Evolutionary conservation across 2,797 vertebrate species (phyloP).

Genomic region (Acrossocheilus wenchowensis): DNA sequence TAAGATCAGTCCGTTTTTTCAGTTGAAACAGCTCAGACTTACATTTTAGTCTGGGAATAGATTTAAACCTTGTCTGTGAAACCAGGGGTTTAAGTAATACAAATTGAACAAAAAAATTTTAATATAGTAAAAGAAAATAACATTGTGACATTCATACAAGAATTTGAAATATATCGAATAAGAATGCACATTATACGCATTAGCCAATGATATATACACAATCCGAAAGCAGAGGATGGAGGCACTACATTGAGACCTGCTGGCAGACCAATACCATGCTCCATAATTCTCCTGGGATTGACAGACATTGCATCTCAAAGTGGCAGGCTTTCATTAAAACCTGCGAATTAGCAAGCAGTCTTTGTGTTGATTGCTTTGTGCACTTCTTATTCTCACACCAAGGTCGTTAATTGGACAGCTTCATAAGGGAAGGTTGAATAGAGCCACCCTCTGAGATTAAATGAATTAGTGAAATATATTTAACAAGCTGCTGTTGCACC

Average conservation of each 20-base stretch:
- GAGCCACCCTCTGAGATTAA: constrained; percentile 19
- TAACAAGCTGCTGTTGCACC: constrained; percentile 13
- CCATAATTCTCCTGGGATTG: constrained; percentile 47
- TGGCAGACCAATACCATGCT: constrained; percentile 13
- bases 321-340: constrained; percentile 57
- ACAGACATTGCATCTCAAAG: constrained; percentile 38
- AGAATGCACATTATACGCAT: neutral
- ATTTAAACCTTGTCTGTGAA: no score
- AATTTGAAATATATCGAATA: neutral
- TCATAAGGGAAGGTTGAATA: constrained; percentile 26
- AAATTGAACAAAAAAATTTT: neutral
- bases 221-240: neutral
- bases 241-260: neutral
- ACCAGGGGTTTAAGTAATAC: neutral
- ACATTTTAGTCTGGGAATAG: no score
- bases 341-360: constrained; percentile 35
- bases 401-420: constrained; percentile 26
- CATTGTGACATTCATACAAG: neutral
- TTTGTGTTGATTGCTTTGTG: constrained; percentile 55
- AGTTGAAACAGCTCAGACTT: no score
- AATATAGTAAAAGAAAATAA: neutral
- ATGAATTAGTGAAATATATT: constrained; percentile 3
- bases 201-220: neutral
- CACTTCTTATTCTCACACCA: constrained; percentile 41
- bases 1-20: no score